Conservation (phyloP, 2,888 invertebrate species). For the Tetheella fluctuosa region DNA sequence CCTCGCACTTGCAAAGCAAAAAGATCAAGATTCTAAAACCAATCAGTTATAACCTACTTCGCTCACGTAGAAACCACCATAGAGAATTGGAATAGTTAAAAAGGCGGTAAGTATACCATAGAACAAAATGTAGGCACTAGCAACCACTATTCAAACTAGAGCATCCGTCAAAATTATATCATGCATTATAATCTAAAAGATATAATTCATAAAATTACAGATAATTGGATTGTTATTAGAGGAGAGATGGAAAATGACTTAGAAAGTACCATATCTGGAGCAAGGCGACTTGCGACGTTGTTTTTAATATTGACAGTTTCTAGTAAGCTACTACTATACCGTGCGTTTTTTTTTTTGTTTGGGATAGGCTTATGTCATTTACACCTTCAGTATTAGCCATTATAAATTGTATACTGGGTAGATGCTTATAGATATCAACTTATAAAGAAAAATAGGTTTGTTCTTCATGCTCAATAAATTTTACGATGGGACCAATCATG, state of each 20-base stretch:
- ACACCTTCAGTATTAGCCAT: too few relatives aligned
- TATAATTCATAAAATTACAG: constrained; percentile 15
- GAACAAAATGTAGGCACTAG: neutral
- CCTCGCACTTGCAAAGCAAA: neutral
- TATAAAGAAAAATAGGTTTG: too few relatives aligned
- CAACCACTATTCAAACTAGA: neutral
- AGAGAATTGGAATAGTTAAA: neutral
- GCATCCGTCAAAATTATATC: constrained; percentile 7
- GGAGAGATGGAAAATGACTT: constrained; percentile 11
- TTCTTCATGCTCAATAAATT: too few relatives aligned
- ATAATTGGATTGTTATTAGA: constrained; percentile 11
- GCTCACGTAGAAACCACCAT: constrained; percentile 8
- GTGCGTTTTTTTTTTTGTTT: too few relatives aligned
- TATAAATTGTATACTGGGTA: too few relatives aligned
- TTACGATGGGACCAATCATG: too few relatives aligned
- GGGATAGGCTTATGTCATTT: too few relatives aligned
- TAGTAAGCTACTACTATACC: neutral
- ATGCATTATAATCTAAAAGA: constrained; percentile 10
- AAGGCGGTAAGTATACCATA: neutral
- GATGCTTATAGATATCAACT: too few relatives aligned
- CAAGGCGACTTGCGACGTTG: neutral
- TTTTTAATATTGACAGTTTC: neutral
- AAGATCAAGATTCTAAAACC: neutral
- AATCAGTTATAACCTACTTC: neutral
- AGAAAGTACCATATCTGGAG: constrained; percentile 10